Conservation (phyloP, 92 coral and sea anemone genomes). For the Actinernus sp. region DNA sequence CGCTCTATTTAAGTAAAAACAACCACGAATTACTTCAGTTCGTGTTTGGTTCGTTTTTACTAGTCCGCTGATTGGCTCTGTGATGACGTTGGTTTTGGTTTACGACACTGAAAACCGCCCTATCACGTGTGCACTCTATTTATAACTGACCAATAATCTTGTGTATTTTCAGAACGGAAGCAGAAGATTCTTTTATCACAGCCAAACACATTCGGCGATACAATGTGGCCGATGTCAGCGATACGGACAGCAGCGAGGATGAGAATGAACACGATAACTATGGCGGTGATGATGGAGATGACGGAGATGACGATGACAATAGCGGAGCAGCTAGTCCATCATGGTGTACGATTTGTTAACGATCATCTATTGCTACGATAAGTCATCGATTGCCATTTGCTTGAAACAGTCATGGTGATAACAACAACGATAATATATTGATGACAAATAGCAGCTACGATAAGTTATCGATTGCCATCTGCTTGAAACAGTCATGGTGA, state of each 20-base stretch:
- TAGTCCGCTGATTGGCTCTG: no score
- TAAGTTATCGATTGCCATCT: no score
- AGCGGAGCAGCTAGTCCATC: slow-evolving; percentile 65
- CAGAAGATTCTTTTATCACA: slow-evolving; percentile 78
- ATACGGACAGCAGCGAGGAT: slow-evolving; percentile 96
- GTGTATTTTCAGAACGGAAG: slow-evolving; percentile 69
- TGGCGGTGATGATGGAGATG: slow-evolving; percentile 79
- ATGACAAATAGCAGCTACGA: no score
- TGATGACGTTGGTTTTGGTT: not conserved
- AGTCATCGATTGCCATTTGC: no score
- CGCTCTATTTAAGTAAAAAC: no score
- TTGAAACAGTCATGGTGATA: no score
- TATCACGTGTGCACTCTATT: not conserved
- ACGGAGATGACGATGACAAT: slow-evolving; percentile 62
- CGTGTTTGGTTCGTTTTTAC: no score
- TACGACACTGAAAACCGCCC: not conserved
- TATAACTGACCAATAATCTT: no score
- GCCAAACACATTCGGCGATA: slow-evolving; percentile 92
- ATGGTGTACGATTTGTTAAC: slow-evolving; percentile 94
- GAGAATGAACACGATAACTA: slow-evolving; percentile 68
- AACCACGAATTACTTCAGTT: no score
- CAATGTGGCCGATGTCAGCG: slow-evolving; percentile 76
- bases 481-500: no score
- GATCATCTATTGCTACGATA: not conserved
- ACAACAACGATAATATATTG: no score